These are phyloP conservation scores for Oligia latruncula DNA, from an alignment of 2,888 invertebrate genomes.

Conservation along the genomic window DNA sequence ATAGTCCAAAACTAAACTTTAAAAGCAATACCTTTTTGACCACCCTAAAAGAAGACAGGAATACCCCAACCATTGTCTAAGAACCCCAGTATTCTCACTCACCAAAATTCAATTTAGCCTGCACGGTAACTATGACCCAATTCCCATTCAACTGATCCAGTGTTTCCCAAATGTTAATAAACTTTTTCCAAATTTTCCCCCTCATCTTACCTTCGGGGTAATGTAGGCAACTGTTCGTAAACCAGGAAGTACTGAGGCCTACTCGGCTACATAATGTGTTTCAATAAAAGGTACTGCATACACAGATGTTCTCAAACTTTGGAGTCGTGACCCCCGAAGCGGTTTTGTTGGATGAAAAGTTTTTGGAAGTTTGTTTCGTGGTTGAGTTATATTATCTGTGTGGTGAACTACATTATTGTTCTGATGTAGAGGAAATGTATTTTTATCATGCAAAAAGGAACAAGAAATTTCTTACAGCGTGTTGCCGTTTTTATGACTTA, in stretches of 20 bases:
- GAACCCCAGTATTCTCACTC: conserved; percentile 31
- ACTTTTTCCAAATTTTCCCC: conserved; percentile 49
- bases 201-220: conserved; percentile 40
- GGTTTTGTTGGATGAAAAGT: conserved; percentile 19
- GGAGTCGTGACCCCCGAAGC: conserved; percentile 11
- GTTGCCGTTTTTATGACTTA: not conserved
- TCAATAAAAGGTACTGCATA: conserved; percentile 62
- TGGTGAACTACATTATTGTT: conserved; percentile 4
- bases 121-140: conserved; percentile 56
- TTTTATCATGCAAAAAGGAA: not conserved
- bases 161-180: conserved; percentile 58
- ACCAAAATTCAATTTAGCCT: conserved; percentile 61
- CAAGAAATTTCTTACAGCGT: too few relatives aligned
- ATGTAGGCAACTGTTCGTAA: conserved; percentile 49
- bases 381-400: not conserved
- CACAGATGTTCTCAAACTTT: conserved; percentile 53
- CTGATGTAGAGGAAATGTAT: too few relatives aligned
- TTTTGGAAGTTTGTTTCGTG: conserved; percentile 24
- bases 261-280: conserved; percentile 53
- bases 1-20: conserved; percentile 23
- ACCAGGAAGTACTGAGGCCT: conserved; percentile 50
- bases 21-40: not conserved
- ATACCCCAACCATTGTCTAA: conserved; percentile 39
- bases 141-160: conserved; percentile 40
- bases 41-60: not conserved